These are phyloP conservation scores for Redunca redunca DNA, from an alignment of 2,113 vertebrate genomes.

Conservation along the genomic window DNA sequence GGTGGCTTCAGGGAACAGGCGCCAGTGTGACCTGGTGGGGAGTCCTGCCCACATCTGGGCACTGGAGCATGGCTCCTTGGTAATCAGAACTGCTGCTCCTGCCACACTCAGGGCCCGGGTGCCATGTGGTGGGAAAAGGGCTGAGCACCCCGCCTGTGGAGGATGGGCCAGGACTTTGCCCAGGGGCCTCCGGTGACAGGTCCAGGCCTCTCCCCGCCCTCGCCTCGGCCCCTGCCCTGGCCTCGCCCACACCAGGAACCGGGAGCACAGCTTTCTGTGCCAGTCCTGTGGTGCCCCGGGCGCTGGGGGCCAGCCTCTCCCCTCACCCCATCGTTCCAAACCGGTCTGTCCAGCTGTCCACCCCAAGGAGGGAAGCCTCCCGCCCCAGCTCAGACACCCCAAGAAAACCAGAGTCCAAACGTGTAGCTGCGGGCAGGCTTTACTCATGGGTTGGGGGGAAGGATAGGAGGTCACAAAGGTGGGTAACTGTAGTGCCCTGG, in stretches of 20 bases:
- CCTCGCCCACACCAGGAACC: constrained; percentile 64
- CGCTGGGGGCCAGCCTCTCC: constrained; percentile 39
- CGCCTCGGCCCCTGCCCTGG: constrained; percentile 47
- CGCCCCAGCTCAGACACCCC: constrained; percentile 36
- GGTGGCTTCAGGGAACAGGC: too few species aligned
- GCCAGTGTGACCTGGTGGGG: not conserved
- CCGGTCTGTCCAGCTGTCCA: constrained; percentile 67
- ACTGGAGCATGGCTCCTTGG: not conserved
- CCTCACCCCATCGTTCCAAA: constrained; percentile 57
- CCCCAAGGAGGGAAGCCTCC: constrained; percentile 27
- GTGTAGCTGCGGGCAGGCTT: not conserved
- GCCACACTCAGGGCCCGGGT: not conserved
- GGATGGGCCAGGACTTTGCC: constrained; percentile 46
- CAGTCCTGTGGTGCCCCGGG: constrained; percentile 55
- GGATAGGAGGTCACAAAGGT: not conserved
- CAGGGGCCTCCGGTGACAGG: constrained; percentile 59
- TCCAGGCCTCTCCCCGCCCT: constrained; percentile 63
- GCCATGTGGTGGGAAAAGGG: not conserved
- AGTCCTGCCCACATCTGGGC: not conserved
- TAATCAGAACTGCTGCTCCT: not conserved
- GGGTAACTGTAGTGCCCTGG: fast-evolving
- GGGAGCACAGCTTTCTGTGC: constrained; percentile 69
- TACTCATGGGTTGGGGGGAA: constrained; percentile 16
- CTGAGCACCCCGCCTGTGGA: not conserved
- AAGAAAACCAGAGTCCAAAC: constrained; percentile 43